Evolutionary conservation across 92 coral and sea anemone species (phyloP), one percentile per base, ranked within the genome.

Genomic region (Epizoanthus fatuus): DNA sequence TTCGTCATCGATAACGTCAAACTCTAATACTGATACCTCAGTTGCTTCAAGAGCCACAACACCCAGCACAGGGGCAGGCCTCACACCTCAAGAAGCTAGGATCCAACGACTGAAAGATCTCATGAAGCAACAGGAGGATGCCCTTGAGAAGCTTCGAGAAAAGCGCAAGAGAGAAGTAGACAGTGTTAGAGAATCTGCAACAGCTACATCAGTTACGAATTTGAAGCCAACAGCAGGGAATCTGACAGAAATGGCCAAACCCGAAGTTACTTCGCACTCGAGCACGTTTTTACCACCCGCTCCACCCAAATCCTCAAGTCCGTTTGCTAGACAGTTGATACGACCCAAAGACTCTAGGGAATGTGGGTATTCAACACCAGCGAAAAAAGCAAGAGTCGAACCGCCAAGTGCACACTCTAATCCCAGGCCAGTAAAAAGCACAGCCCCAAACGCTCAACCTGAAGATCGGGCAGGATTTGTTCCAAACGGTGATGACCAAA

Each of bases 31-130:
- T 37, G 71, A 22, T 19, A 9, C 71, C 22, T 3, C 56, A 20
- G 11, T 38, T 19, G 9, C 39, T 2, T 7, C 69, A 62, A 20
- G 22, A 20, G 52, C 67, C 29, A 29, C 79, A 0, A 75, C 40
- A 29, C 52, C 80, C 42, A 42, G 80, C 4, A 38, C 78, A 12
- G 85, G 66, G 13, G 19, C 72, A 11, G 98, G 98, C 15, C 86
- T 95, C 15, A 74, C 94, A 15, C 96, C 98, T 2, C 97, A 96
- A 17, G 99, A 97, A 19, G 97, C 93, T 12, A 95, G 89, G 42
- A 94, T 97, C 40, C 94, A 91, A 56, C 86, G 91, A 79, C 94
- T 97, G 5, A 97, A 97, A 81, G 95, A 93, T 44, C 97, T 93
- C 32, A 69, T 97, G 40, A 85, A 81, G 79, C 86, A 86, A 49